Evolutionary conservation across 1,140 invertebrate species (phyloP), one percentile per base, ranked within the genome.

Genomic region (Anoplophora glabripennis): DNA sequence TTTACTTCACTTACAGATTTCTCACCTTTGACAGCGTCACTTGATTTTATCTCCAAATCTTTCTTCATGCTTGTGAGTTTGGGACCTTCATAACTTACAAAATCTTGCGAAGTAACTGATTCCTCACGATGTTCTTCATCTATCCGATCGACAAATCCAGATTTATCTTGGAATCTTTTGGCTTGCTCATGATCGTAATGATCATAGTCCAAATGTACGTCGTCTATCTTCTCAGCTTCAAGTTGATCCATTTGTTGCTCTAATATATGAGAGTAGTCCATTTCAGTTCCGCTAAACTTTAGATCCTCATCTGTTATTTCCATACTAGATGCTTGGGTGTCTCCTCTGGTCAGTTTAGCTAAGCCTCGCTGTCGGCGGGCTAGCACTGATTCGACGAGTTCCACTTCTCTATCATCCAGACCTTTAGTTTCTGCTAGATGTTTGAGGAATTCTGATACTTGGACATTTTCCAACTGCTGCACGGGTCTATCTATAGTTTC

Each of bases 291-390:
- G 73, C 85, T 88, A 67, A 79, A 81, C 54, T 76, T 66, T 28
- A 84, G 68, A 71, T 87, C 84, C 74, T 88, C 86, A 75, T 86
- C 86, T 21, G 84, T 88, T 51, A 86, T 82, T 77, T 87, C 83
- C 70, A 83, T 82, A 54, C 85, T 83, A 0, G 80, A 84, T 51
- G 83, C 78, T 74, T 80, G 81, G 28, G 81, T 82, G 41, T 84
- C 81, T 47, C 72, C 75, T 59, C 80, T 71, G 21, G 75, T 63
- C 21, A 80, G 66, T 59, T 73, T 75, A 11, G 73, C 68, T 36
- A 80, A 61, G 65, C 79, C 77, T 33, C 76, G 66, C 64, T 80
- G 75, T 59, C 79, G 76, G 64, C 77, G 74, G 5, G 75, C 77
- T 11, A 80, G 64, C 10, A 81, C 76, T 45, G 78, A 80, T 67